phyloP scores from a whole-genome alignment of 2,797 vertebrate genomes.

The Sebastes oblongus region DNA sequence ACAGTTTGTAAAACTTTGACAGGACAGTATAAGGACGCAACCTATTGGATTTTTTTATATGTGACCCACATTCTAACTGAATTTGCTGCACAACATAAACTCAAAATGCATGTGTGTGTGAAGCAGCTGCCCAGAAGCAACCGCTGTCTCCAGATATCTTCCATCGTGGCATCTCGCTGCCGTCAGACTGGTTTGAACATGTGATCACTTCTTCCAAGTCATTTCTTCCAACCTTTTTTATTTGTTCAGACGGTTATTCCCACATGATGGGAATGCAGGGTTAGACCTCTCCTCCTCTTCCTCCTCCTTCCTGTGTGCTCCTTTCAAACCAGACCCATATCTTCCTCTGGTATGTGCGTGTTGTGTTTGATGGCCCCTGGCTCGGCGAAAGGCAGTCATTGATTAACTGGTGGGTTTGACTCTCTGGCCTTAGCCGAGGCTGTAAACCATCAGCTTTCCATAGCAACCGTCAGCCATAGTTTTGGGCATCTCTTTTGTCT shows the following conservation, averaged over 20 bases:
- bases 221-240: constrained; percentile 21
- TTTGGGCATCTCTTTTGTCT: constrained; percentile 66
- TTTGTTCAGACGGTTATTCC: constrained; percentile 20
- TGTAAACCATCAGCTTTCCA: constrained; percentile 69
- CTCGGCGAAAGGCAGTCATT: constrained; percentile 55
- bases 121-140: constrained; percentile 1
- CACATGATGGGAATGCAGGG: constrained; percentile 23
- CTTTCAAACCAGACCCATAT: constrained; percentile 27
- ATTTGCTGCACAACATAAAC: background rate
- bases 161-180: constrained; percentile 6
- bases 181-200: constrained; percentile 19
- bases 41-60: background rate
- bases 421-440: constrained; percentile 59
- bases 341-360: constrained; percentile 54
- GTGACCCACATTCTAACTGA: background rate
- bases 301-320: background rate
- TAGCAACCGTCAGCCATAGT: constrained; percentile 65
- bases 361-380: constrained; percentile 39
- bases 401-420: constrained; percentile 69
- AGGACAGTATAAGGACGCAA: background rate
- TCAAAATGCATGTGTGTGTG: background rate
- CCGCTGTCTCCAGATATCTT: constrained; percentile 1
- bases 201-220: constrained; percentile 32
- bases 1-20: background rate
- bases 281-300: background rate